Base-by-base conservation (phyloP, 2,797 vertebrate species). In the Apodemus agrarius region DNA sequence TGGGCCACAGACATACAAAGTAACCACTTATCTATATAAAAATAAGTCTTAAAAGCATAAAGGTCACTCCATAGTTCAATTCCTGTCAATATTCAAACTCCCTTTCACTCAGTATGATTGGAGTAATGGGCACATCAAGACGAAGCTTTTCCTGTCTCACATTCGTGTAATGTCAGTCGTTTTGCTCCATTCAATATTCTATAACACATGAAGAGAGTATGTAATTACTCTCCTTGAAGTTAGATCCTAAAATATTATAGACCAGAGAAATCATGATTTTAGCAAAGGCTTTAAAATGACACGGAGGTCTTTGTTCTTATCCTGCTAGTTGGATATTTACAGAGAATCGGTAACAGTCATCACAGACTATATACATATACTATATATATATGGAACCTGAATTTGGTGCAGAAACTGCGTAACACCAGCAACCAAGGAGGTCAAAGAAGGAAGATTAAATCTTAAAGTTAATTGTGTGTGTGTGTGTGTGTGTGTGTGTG, bases 181-280 rank as follows among this genome's bases (percentile, higher is more conserved):
- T 6, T 89, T 46, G 89, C 34, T 43, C 78, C 87, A 43, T 11
- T 75, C 67, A 24, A 63, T 95, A 83, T 61, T 31, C 82, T 81
- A 91, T 81, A 87, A 84, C 95, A 63, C 98, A 90, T 31, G 61
- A 91, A 89, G 2, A 93, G 94, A 80, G 57, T 75, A 95, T 95
- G 93, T 83, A 95, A 95, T 97, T 84, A n/a, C 59, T 88, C 79
- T 69, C 52, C 63, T 76, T 74, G 91, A 82, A 49, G 95, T 97
- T 81, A 93, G 97, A 90, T 43, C 14, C 40, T 78, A n/a, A 80
- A 49, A 3, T 31, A 19, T 92, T 85, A 65, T 40, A 90, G 72
- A 59, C 26, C 85, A 21, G 10, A 59, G 1, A 4, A 16, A 52
- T 91, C 16, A 46, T 65, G 24, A 57, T 74, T 96, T 96, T 37